Base-by-base conservation (phyloP, 1,140 invertebrate species). In the Drosophila bocqueti region DNA sequence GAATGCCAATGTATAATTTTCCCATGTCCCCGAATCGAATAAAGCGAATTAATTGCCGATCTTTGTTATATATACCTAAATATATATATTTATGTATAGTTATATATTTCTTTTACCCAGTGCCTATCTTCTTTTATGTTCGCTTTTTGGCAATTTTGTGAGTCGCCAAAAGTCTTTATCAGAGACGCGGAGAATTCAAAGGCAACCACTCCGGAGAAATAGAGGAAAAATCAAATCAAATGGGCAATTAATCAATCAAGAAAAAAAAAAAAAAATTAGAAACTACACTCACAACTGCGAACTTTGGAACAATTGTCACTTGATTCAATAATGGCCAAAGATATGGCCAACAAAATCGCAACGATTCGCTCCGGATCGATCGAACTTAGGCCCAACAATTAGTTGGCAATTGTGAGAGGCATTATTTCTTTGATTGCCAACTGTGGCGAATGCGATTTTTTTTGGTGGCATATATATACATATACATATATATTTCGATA, bases 221-320 rank as follows among this genome's bases (percentile, higher is more conserved):
- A 73, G 55, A 26, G 55, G 40, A 72, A 73, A 55, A 73, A 50
- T 72, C 69, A 69, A 83, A 76, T 82, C 67, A 85, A 86, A 81
- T 75, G 64, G 83, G 72, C 83, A 85, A 87, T 87, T 89, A 87
- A 89, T 87, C 83, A 87, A 87, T 87, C 80, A 86, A 82, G 2
- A 4, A 3, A 10, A 34, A 11, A 34, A 46, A 66, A 45, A 49
- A 49, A 45, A 47, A 24, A 49, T 57, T 66, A 62, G 76, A 77
- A 66, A 78, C 68, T 74, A 69, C 21, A 43, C 72, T 49, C 52
- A 60, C 58, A 78, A 78, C 47, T 47, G 50, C 43, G 52, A 58
- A 57, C 59, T 71, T 68, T 58, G 68, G 63, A 52, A 83, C 81
- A 83, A 83, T 83, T 83, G 81, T 83, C 81, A 83, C 81, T 83